phyloP scores from a whole-genome alignment of 2,113 vertebrate species.

The Toxotes chatareus region DNA sequence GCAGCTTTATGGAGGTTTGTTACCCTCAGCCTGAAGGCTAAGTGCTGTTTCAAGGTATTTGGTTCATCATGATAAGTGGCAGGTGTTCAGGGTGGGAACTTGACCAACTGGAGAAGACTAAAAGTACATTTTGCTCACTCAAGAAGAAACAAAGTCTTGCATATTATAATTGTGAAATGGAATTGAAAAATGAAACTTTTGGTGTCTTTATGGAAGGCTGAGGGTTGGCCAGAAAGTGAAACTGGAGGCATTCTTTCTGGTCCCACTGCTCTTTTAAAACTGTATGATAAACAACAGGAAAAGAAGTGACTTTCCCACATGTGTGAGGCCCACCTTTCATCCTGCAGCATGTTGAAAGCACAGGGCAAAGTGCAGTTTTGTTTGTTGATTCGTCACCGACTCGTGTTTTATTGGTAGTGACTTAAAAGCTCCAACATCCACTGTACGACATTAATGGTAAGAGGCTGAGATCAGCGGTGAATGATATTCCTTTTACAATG shows the following conservation, averaged over 20 bases:
- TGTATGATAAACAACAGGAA: constrained; percentile 33
- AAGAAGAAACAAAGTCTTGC: not conserved
- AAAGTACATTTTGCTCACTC: not conserved
- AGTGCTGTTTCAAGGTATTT: constrained; percentile 41
- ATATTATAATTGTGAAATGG: not conserved
- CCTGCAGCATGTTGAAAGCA: constrained; percentile 58
- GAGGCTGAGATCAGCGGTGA: constrained; percentile 47
- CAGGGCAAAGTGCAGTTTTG: constrained; percentile 54
- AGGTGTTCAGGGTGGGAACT: constrained; percentile 29
- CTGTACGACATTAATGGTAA: constrained; percentile 36
- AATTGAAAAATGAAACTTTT: not conserved
- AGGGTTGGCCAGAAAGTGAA: constrained; percentile 17
- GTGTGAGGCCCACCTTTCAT: constrained; percentile 43
- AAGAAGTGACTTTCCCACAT: constrained; percentile 48
- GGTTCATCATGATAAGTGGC: constrained; percentile 55
- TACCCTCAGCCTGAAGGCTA: constrained; percentile 13
- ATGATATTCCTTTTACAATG: constrained; percentile 43
- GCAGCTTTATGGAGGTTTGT: constrained; percentile 13
- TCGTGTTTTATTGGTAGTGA: constrained; percentile 68
- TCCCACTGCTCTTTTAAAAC: constrained; percentile 37
- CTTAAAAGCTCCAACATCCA: constrained; percentile 65
- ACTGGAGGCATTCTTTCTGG: constrained; percentile 20
- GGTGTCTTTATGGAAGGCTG: not conserved
- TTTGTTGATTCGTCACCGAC: constrained; percentile 66
- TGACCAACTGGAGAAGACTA: constrained; percentile 1